phyloP scores from a whole-genome alignment of 2,888 invertebrate species.

The Cosmia trapezina region DNA sequence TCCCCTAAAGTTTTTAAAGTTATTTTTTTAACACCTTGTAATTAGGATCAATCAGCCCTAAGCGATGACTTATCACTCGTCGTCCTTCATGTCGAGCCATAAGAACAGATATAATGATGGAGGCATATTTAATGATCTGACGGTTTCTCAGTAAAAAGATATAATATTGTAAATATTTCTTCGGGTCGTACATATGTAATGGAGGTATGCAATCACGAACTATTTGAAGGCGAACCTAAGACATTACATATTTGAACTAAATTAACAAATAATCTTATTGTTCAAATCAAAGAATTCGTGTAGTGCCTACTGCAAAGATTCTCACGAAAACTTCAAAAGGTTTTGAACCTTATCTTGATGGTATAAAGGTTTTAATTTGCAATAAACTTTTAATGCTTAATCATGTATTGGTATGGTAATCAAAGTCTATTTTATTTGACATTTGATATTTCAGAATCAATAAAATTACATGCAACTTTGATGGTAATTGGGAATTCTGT shows the following conservation, averaged over 20 bases:
- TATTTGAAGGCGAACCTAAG: constrained; percentile 47
- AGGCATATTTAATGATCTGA: constrained; percentile 42
- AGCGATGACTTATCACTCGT: constrained; percentile 3
- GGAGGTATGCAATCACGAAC: constrained; percentile 41
- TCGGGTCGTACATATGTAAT: constrained; percentile 41
- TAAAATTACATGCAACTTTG: constrained; percentile 51
- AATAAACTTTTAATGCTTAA: not conserved
- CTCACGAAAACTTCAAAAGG: not conserved
- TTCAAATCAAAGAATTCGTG: constrained; percentile 38
- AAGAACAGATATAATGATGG: constrained; percentile 37
- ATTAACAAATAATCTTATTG: constrained; percentile 54
- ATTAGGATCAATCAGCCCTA: not conserved
- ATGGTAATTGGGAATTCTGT: constrained; percentile 40
- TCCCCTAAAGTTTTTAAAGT: too few species aligned
- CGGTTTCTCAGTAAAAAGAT: constrained; percentile 50
- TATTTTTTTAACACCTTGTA: too few species aligned
- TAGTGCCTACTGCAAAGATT: constrained; percentile 16
- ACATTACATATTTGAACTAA: constrained; percentile 50
- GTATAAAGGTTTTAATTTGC: rapidly evolving
- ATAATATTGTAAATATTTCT: constrained; percentile 52
- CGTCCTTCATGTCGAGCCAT: constrained; percentile 42
- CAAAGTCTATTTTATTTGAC: constrained; percentile 56
- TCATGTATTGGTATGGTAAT: constrained; percentile 41
- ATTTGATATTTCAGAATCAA: constrained; percentile 61
- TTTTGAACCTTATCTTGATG: not conserved